Evolutionary conservation across 2,113 vertebrate genomes (phyloP).

Genomic region (Pongo pygmaeus): DNA sequence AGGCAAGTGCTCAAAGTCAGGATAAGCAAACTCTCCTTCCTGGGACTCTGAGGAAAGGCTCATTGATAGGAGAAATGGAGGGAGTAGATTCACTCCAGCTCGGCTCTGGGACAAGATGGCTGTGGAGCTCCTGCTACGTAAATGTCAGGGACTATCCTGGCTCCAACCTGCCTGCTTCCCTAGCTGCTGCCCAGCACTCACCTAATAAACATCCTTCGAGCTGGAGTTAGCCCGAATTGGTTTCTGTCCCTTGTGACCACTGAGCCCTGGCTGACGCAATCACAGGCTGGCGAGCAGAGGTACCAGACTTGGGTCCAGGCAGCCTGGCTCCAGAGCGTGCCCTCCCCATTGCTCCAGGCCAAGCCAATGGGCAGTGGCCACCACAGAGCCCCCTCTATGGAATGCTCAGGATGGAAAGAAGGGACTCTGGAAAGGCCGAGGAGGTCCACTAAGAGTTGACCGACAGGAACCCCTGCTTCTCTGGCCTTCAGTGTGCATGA

Average conservation of each 20-base stretch:
- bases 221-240: background rate
- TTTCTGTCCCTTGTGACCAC: background rate
- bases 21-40: background rate
- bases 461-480: background rate
- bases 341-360: background rate
- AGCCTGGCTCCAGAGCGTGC: background rate
- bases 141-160: background rate
- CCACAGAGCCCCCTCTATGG: background rate
- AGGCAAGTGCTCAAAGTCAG: background rate
- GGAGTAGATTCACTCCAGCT: background rate
- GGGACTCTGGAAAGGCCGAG: background rate
- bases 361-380: background rate
- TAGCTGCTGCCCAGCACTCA: no score
- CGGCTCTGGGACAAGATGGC: background rate
- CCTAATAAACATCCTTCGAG: background rate
- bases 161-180: background rate
- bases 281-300: background rate
- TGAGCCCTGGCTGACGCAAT: background rate
- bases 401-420: background rate
- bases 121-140: background rate
- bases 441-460: background rate
- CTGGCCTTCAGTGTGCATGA: background rate
- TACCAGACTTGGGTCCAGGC: background rate
- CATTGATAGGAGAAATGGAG: accelerated
- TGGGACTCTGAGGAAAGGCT: background rate